Evolutionary conservation across 2,113 vertebrate genomes (phyloP), one percentile per base, ranked within the genome.

Genomic region (Seriola aureovittata): DNA sequence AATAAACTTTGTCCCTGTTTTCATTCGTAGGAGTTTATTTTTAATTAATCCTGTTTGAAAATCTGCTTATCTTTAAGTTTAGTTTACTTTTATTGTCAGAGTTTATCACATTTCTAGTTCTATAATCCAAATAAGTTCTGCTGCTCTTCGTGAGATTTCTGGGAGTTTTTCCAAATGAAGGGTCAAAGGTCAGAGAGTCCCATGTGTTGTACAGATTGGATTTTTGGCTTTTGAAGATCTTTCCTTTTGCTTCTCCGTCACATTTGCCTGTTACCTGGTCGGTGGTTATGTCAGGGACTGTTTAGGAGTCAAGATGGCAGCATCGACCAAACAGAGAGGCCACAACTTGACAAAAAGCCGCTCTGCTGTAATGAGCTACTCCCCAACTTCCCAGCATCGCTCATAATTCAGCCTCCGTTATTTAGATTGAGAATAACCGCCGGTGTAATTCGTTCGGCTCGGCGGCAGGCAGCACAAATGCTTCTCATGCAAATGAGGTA

Each of bases 401-500:
- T 76, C 78, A 34, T 59, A 60, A 86, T 59, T 82, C 0, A 0
- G 69, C 23, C 77, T 71, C 71, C 70, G 58, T 74, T 93, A 84
- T 92, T 91, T 88, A 91, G 72, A 87, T 40, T 76, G 78, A 64
- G 81, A 78, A 48, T 29, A 90, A 92, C 85, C 80, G 62, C 72
- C 29, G 46, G 25, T 0, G 14, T 78, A 87, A 90, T 88, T 78
- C 50, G 50, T 77, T 76, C 71, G 54, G 4, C 68, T 85, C 60
- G 55, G 87, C 54, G 85, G 83, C 88, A 4, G 84, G 71, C 86
- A 36, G 85, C 71, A 2, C 72, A 73, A 84, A 80, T 54, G 81
- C 85, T 80, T 84, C 87, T 81, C 88, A 91, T 92, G 92, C 89
- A 93, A 93, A 93, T 90, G 88, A 90, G 81, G 82, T 84, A 81